Evolutionary conservation across 2,797 vertebrate species (phyloP).

Genomic region (Lutra lutra): DNA sequence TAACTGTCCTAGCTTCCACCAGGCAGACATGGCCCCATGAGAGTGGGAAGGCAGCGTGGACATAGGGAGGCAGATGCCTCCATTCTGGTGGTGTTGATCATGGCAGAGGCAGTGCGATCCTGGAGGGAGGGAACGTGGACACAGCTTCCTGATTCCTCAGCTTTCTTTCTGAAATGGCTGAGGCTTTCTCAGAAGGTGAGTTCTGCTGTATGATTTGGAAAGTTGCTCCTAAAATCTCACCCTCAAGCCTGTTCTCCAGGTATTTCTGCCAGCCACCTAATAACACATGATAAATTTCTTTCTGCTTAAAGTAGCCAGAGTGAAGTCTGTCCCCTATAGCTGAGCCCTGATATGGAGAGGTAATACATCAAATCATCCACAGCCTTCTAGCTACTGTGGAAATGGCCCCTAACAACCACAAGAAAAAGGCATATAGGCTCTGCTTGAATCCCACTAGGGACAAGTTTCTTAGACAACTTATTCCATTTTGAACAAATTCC

Average conservation of each 20-base stretch:
- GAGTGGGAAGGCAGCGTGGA: background rate
- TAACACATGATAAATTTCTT: background rate
- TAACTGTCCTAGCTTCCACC: background rate
- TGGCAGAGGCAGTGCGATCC: background rate
- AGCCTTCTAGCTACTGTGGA: background rate
- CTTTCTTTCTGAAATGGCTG: background rate
- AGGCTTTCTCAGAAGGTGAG: background rate
- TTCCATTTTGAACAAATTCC: conserved; percentile 34
- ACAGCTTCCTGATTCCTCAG: background rate
- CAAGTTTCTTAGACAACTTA: background rate
- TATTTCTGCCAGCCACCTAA: background rate
- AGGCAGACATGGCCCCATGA: background rate
- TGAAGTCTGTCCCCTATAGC: background rate
- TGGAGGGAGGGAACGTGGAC: background rate
- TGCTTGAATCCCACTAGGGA: background rate
- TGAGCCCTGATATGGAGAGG: background rate
- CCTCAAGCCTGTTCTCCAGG: background rate
- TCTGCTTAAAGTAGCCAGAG: background rate
- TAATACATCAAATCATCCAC: background rate
- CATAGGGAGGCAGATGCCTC: background rate
- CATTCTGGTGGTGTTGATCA: background rate
- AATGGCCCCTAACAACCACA: background rate
- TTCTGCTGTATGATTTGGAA: background rate
- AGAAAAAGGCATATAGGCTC: background rate
- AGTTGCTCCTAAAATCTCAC: background rate